Evolutionary conservation across 2,797 vertebrate genomes (phyloP).

Genomic region (Gadopsis bispinosus): DNA sequence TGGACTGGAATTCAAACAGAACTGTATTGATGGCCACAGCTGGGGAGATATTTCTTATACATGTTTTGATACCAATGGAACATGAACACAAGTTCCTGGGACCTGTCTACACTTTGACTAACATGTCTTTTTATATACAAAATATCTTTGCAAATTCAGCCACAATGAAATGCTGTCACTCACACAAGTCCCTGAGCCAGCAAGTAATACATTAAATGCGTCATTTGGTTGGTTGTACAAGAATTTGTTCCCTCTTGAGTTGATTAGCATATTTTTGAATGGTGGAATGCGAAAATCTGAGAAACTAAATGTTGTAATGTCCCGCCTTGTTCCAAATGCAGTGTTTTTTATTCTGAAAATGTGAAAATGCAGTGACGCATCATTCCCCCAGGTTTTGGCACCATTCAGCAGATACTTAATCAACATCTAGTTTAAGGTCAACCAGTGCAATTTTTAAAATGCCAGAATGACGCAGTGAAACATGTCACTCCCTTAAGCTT

Average conservation of each 20-base stretch:
- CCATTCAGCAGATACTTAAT: not conserved
- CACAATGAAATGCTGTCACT: not conserved
- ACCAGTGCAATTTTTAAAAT: slow-evolving; percentile 22
- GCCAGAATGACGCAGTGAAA: slow-evolving; percentile 21
- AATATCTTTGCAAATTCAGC: slow-evolving; percentile 5
- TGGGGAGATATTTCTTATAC: not conserved
- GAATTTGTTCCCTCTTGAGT: slow-evolving; percentile 3
- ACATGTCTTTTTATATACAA: not conserved
- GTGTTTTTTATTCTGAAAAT: slow-evolving; percentile 16
- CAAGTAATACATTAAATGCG: not conserved
- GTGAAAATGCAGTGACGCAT: slow-evolving; percentile 28
- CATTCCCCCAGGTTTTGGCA: not conserved
- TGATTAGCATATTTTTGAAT: slow-evolving; percentile 25
- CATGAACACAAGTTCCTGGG: not conserved
- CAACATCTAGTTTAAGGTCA: slow-evolving; percentile 13
- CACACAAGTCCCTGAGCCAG: not conserved
- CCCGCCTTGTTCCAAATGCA: not conserved
- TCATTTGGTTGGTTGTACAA: slow-evolving; percentile 8
- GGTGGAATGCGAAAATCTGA: slow-evolving; percentile 2
- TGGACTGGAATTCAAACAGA: slow-evolving; percentile 2
- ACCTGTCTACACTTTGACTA: not conserved
- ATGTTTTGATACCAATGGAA: slow-evolving; percentile 20
- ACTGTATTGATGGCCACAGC: slow-evolving; percentile 2
- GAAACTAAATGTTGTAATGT: slow-evolving; percentile 22
- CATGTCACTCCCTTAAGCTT: not conserved